Conservation (phyloP, 1,140 invertebrate genomes). For the Campoletis sonorensis region DNA sequence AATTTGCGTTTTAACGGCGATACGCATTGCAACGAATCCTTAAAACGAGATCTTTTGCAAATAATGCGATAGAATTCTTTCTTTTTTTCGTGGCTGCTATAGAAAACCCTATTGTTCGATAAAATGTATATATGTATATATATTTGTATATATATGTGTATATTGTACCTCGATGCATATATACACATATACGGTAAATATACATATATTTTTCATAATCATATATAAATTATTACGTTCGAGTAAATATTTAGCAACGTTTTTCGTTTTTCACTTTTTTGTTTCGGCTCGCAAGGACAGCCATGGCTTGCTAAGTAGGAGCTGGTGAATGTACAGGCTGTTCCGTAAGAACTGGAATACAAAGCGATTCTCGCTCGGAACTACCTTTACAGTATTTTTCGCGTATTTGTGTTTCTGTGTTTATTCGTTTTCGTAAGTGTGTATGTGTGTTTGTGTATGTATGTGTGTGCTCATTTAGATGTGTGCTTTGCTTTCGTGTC, state of each 20-base stretch:
- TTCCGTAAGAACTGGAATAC: conserved; percentile 66
- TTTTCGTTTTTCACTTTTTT: conserved; percentile 48
- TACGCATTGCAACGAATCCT: conserved; percentile 16
- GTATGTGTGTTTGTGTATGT: conserved; percentile 15
- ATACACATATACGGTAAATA: conserved; percentile 49
- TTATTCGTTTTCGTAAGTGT: conserved; percentile 3
- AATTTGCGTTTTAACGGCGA: conserved; percentile 17
- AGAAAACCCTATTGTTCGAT: conserved; percentile 63
- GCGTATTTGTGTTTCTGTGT: conserved; percentile 18
- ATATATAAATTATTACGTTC: conserved; percentile 66
- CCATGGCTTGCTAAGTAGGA: conserved; percentile 62
- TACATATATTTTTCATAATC: conserved; percentile 53
- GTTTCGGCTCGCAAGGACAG: conserved; percentile 52
- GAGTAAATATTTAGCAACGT: conserved; percentile 67
- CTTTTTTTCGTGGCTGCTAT: conserved; percentile 48
- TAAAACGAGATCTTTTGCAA: conserved; percentile 31
- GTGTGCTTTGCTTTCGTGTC: conserved; percentile 11
- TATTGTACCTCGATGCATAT: conserved; percentile 28
- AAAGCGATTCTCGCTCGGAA: conserved; percentile 67
- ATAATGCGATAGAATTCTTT: neutral
- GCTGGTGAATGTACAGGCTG: conserved; percentile 64
- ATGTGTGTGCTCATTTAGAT: conserved; percentile 11
- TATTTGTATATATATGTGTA: conserved; percentile 42
- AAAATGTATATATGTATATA: conserved; percentile 58
- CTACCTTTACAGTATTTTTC: conserved; percentile 67